These are phyloP conservation scores for Octodonta nipae DNA, from an alignment of 2,888 invertebrate genomes.

Conservation along the genomic window DNA sequence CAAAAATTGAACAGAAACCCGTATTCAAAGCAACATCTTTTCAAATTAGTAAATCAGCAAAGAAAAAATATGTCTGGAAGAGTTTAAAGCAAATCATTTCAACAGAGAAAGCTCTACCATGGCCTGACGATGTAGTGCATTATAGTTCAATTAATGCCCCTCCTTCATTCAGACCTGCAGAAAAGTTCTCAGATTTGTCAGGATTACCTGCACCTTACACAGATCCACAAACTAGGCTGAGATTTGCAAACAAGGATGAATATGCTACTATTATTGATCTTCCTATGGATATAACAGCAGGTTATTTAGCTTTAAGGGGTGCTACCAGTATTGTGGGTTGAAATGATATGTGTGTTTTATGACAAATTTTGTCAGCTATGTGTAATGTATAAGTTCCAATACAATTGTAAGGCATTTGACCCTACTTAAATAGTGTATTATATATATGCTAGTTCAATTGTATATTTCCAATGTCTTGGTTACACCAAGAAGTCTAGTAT, in stretches of 20 bases:
- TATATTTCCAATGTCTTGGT: too few relatives aligned
- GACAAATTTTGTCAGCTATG: too few relatives aligned
- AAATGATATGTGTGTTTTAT: slow-evolving; percentile 18
- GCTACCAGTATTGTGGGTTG: slow-evolving; percentile 64
- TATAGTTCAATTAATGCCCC: slow-evolving; percentile 84
- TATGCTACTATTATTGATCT: slow-evolving; percentile 72
- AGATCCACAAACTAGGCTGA: slow-evolving; percentile 79
- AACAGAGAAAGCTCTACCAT: slow-evolving; percentile 62
- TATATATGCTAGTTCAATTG: too few relatives aligned
- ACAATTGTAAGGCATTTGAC: too few relatives aligned
- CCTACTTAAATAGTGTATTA: too few relatives aligned
- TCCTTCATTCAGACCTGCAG: slow-evolving; percentile 78
- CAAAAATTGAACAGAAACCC: slow-evolving; percentile 25
- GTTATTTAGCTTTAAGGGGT: slow-evolving; percentile 74
- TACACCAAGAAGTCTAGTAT: too few relatives aligned
- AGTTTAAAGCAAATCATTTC: slow-evolving; percentile 78
- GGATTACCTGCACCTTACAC: slow-evolving; percentile 76
- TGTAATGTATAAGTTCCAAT: too few relatives aligned
- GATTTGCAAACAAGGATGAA: slow-evolving; percentile 76
- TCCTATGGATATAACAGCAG: slow-evolving; percentile 84
- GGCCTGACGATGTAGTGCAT: slow-evolving; percentile 63
- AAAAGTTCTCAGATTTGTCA: slow-evolving; percentile 88
- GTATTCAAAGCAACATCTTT: slow-evolving; percentile 31
- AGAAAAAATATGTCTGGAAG: slow-evolving; percentile 74
- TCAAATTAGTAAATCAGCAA: slow-evolving; percentile 42